Evolutionary conservation across 2,888 invertebrate genomes (phyloP).

Genomic region (Stenotaenia linearis): DNA sequence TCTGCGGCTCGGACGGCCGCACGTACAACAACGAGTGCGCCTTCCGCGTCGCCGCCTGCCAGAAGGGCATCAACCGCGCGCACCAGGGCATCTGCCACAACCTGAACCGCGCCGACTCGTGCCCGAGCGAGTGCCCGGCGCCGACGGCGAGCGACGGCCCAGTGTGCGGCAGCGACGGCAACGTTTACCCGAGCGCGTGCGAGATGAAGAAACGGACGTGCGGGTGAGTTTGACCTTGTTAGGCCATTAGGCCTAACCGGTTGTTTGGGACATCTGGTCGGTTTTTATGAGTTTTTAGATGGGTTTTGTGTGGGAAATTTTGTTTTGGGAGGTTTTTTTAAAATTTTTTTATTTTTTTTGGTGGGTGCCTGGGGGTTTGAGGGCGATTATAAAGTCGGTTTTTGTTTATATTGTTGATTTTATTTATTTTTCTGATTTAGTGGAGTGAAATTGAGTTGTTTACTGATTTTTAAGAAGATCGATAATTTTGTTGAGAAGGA

Average conservation of each 20-base stretch:
- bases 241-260: no score
- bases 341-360: not conserved
- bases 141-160: slow-evolving; percentile 56
- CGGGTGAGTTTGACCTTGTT: slow-evolving; percentile 55
- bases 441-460: no score
- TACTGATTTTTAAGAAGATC: no score
- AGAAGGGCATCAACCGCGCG: slow-evolving; percentile 80
- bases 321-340: no score
- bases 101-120: slow-evolving; percentile 59
- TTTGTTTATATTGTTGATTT: no score
- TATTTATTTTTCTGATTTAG: no score
- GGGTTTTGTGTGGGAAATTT: no score
- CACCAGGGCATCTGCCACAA: slow-evolving; percentile 81
- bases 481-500: no score
- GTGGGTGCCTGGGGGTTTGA: no score
- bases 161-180: slow-evolving; percentile 85
- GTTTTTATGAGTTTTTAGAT: not conserved
- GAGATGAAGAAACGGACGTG: slow-evolving; percentile 88
- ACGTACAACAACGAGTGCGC: slow-evolving; percentile 61
- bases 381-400: no score
- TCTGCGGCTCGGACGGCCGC: slow-evolving; percentile 33
- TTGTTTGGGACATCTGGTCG: no score
- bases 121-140: slow-evolving; percentile 55
- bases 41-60: slow-evolving; percentile 88
- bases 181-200: slow-evolving; percentile 87